These are phyloP conservation scores for Anarsia innoxiella DNA, from an alignment of 2,888 invertebrate genomes.

Conservation along the genomic window DNA sequence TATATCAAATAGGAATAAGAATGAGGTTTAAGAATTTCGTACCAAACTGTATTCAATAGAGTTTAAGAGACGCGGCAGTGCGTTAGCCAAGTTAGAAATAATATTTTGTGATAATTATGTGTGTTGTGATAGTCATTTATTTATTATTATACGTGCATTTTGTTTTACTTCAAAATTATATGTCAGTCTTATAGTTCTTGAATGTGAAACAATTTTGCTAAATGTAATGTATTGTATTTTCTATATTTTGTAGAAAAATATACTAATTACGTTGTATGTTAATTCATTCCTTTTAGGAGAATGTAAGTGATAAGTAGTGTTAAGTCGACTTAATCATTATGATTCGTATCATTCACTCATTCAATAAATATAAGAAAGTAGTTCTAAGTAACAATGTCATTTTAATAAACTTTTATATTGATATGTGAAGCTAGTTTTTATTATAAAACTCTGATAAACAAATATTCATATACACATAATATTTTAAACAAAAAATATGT, in stretches of 20 bases:
- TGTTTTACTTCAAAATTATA: conserved; percentile 7
- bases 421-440: no score
- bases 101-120: conserved; percentile 8
- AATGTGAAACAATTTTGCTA: background rate
- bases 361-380: no score
- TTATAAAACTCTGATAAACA: no score
- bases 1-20: background rate
- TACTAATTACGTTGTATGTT: background rate
- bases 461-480: no score
- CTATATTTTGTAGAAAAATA: conserved; percentile 1
- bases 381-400: no score
- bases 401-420: no score
- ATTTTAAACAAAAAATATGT: no score
- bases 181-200: conserved; percentile 2
- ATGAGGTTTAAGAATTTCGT: background rate
- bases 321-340: no score
- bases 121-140: conserved; percentile 9
- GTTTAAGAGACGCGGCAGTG: background rate
- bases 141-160: background rate
- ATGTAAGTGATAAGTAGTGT: background rate
- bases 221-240: background rate
- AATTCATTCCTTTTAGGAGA: conserved; percentile 4
- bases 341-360: no score
- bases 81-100: background rate
- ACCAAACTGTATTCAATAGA: conserved; percentile 5